phyloP scores from a whole-genome alignment of 53 echinoderm and acorn worm genomes.

The Holothuria leucospilota region DNA sequence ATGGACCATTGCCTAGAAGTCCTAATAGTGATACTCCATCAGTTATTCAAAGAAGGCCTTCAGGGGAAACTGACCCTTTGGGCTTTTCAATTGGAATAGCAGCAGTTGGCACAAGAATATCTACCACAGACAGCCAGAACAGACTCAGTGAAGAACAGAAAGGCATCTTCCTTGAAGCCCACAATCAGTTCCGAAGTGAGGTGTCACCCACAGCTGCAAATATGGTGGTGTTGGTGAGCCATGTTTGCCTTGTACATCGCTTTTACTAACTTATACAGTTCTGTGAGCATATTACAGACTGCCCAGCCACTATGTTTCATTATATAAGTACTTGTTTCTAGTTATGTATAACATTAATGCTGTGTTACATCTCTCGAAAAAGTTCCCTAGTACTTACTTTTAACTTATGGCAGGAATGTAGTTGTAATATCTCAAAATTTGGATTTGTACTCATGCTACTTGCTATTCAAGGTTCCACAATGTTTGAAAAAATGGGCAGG shows the following conservation, averaged over 20 bases:
- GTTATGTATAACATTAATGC: too few species aligned
- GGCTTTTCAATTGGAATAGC: background rate
- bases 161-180: constrained; percentile 62
- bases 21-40: background rate
- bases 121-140: background rate
- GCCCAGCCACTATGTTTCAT: too few species aligned
- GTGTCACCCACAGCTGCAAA: constrained; percentile 65
- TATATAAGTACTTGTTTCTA: too few species aligned
- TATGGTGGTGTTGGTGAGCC: constrained; percentile 74
- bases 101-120: background rate
- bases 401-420: too few species aligned
- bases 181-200: constrained; percentile 68
- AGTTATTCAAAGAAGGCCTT: background rate
- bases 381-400: too few species aligned
- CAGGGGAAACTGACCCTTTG: background rate
- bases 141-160: constrained; percentile 57
- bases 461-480: too few species aligned
- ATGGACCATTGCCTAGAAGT: constrained; percentile 22
- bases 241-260: background rate
- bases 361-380: too few species aligned
- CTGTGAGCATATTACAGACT: too few species aligned
- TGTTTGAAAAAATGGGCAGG: too few species aligned
- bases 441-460: too few species aligned
- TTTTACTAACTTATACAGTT: background rate
- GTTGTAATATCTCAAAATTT: too few species aligned